Evolutionary conservation across 2,113 vertebrate species (phyloP).

Genomic region (Gallinago jamesoni): DNA sequence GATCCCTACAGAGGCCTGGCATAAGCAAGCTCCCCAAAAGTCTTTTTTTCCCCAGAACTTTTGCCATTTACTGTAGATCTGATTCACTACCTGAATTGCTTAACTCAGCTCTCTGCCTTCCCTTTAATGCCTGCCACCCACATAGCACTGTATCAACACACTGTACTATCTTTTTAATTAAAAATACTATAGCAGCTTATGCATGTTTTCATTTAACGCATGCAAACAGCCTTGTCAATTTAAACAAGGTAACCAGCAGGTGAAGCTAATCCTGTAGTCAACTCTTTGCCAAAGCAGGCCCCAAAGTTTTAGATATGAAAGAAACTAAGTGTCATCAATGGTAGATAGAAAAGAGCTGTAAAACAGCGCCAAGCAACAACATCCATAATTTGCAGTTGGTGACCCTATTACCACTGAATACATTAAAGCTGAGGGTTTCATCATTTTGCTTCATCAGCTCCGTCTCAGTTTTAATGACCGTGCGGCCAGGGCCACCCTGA

Average conservation of each 20-base stretch:
- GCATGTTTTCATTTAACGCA: background rate
- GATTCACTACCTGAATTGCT: background rate
- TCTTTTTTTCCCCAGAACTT: background rate
- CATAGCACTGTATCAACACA: background rate
- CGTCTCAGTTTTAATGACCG: conserved; percentile 40
- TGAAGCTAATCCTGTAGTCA: background rate
- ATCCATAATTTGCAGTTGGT: background rate
- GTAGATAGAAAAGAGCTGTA: background rate
- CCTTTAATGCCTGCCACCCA: conserved; percentile 22
- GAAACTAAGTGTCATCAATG: background rate
- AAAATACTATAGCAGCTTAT: background rate
- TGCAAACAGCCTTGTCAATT: background rate
- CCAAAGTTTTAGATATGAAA: background rate
- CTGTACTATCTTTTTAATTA: conserved; percentile 12
- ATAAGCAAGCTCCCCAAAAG: background rate
- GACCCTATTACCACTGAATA: background rate
- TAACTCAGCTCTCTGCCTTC: background rate
- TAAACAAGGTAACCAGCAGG: background rate
- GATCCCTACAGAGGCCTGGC: background rate
- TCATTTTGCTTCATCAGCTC: conserved; percentile 17
- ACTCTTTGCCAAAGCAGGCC: background rate
- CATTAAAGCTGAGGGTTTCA: background rate
- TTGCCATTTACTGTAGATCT: background rate
- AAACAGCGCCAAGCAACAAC: background rate
- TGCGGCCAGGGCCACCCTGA: background rate